Base-by-base conservation (phyloP, 1,140 invertebrate genomes). In the Dendrolimus punctatus region DNA sequence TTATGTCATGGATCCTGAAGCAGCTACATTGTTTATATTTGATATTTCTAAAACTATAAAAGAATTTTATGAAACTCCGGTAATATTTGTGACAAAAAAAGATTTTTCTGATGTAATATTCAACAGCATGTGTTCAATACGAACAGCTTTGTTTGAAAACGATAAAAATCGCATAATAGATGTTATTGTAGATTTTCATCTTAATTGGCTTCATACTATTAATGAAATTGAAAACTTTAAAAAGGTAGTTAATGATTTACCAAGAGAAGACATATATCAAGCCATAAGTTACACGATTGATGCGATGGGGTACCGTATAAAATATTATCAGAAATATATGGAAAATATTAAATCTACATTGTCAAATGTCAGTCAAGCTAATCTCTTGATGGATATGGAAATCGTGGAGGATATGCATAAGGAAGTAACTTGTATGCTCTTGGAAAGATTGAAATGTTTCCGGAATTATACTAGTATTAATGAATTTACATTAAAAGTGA, bases 351-450 rank as follows among this genome's bases (percentile, higher is more conserved):
- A 57, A 52, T 9, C 55, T 45, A 38, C 36, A 10, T 53, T 86
- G 51, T 58, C 71, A 10, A 77, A 73, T 64, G 55, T 56, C 51
- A 49, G 70, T 23, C 75, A 79, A 68, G 54, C 59, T 2, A 64
- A 79, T 51, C 47, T 85, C 44, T 9, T 53, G 9, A 57, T 76
- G 7, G 83, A 86, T 47, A 54, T 80, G 8, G 83, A 86, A 74
- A 77, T 86, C 49, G 64, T 84, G 37, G 75, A 84, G 68, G 80
- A 77, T 49, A 86, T 86, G 83, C 74, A 86, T 48, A 67, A 67
- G 59, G 71, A 80, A 40, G 68, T 76, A 45, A 66, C 58, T 9
- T 39, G 56, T 46, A 8, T 53, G 39, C 63, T 86, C 52, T 53
- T 73, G 44, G 72, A 77, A 9, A 78, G 78, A 61, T 47, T 78